phyloP scores from a whole-genome alignment of 2,888 invertebrate species.

The Electrophaes corylata region DNA sequence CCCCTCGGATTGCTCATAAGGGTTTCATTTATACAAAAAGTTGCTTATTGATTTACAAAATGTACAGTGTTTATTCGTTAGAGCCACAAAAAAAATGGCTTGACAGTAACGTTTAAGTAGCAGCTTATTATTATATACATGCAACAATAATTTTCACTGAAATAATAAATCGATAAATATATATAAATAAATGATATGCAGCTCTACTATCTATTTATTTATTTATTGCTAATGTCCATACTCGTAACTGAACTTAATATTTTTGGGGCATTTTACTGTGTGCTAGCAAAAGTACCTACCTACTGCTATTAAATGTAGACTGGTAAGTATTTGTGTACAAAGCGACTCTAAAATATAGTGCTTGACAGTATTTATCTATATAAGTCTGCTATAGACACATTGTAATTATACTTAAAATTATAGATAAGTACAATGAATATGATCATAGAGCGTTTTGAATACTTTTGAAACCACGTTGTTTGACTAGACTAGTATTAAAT shows the following conservation, averaged over 20 bases:
- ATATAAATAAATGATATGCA: slow-evolving; percentile 42
- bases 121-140: slow-evolving; percentile 40
- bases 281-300: slow-evolving; percentile 54
- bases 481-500: slow-evolving; percentile 67
- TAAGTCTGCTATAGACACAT: slow-evolving; percentile 18
- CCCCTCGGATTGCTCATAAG: not conserved
- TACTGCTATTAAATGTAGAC: slow-evolving; percentile 35
- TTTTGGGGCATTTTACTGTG: slow-evolving; percentile 48
- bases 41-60: slow-evolving; percentile 2
- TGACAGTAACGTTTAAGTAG: slow-evolving; percentile 9
- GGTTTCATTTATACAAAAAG: not conserved
- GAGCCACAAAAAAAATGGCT: not conserved
- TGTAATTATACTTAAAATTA: not conserved
- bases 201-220: slow-evolving; percentile 45
- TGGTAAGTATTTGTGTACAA: slow-evolving; percentile 31
- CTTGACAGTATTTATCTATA: slow-evolving; percentile 35
- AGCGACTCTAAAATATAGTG: slow-evolving; percentile 52
- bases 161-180: slow-evolving; percentile 33
- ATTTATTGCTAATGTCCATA: slow-evolving; percentile 56
- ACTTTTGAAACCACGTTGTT: slow-evolving; percentile 35
- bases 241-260: slow-evolving; percentile 51
- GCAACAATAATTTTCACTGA: slow-evolving; percentile 51
- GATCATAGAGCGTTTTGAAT: slow-evolving; percentile 2
- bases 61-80: not conserved
- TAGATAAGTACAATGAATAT: not conserved